phyloP scores from a whole-genome alignment of 2,113 vertebrate species.

The Aix galericulata region DNA sequence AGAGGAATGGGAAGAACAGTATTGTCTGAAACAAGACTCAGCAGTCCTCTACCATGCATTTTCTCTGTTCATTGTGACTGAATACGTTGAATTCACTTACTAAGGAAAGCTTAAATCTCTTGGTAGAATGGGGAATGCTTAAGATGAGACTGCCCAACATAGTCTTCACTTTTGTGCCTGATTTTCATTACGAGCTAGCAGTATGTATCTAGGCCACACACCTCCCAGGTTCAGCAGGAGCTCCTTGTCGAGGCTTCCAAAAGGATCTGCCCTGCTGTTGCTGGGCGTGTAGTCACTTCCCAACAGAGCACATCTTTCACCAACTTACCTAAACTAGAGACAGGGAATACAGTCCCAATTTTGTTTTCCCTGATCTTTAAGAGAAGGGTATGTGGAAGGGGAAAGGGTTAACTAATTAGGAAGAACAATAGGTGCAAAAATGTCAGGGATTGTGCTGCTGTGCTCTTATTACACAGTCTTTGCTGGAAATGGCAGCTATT shows the following conservation, averaged over 20 bases:
- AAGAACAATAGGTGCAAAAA: not conserved
- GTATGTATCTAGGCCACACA: not conserved
- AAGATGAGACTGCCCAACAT: not conserved
- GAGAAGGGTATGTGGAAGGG: not conserved
- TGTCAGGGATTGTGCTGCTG: not conserved
- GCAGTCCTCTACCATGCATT: not conserved
- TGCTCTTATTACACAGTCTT: not conserved
- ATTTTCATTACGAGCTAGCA: not conserved
- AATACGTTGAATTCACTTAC: not conserved
- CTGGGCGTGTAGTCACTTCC: not conserved
- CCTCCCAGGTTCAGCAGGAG: accelerated
- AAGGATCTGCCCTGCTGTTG: not conserved
- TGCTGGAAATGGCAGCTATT: slow-evolving; percentile 15
- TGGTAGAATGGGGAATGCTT: not conserved
- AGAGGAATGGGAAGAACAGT: not conserved
- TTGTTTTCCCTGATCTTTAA: not conserved
- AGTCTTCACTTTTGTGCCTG: not conserved
- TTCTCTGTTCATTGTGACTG: not conserved
- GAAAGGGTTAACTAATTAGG: not conserved
- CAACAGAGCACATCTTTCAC: not conserved
- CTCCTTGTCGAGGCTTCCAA: not conserved
- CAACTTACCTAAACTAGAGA: not conserved
- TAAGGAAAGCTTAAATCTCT: not conserved
- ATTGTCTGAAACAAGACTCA: not conserved
- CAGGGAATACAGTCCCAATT: not conserved